Evolutionary conservation across 2,888 invertebrate species (phyloP).

Genomic region (Cylloceria caligata): DNA sequence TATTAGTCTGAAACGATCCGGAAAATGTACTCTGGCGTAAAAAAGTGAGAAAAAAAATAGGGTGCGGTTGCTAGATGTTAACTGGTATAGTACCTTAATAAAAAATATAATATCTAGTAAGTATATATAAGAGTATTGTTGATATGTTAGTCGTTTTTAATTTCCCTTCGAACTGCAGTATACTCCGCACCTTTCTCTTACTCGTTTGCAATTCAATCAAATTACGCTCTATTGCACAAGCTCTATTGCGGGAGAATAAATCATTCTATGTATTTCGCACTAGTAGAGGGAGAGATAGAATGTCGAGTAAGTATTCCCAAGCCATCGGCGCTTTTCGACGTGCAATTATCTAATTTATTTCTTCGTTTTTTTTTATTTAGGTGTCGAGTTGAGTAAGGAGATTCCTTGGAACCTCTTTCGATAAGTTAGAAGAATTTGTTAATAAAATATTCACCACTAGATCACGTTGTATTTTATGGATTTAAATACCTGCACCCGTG

Average conservation of each 20-base stretch:
- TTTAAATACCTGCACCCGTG: no score
- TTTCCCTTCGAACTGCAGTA: neutral
- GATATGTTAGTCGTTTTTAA: neutral
- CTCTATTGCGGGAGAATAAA: conserved; percentile 46
- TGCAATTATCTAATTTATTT: conserved; percentile 52
- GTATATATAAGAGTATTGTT: no score
- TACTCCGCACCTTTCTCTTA: conserved; percentile 16
- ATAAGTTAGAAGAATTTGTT: neutral
- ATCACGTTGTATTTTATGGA: neutral
- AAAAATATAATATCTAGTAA: no score
- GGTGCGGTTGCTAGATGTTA: no score
- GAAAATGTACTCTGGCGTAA: no score
- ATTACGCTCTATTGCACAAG: conserved; percentile 50
- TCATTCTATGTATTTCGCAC: conserved; percentile 36
- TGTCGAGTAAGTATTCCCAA: conserved; percentile 39
- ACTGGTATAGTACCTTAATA: no score
- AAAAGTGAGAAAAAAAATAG: no score
- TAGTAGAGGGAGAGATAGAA: conserved; percentile 12
- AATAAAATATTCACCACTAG: neutral
- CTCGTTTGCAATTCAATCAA: conserved; percentile 38
- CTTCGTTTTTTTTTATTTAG: conserved; percentile 16
- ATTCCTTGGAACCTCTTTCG: conserved; percentile 11
- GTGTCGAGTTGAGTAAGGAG: conserved; percentile 20
- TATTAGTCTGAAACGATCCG: no score
- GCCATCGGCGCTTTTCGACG: conserved; percentile 39